Evolutionary conservation across 2,113 vertebrate genomes (phyloP).

Genomic region (Sturnira hondurensis): DNA sequence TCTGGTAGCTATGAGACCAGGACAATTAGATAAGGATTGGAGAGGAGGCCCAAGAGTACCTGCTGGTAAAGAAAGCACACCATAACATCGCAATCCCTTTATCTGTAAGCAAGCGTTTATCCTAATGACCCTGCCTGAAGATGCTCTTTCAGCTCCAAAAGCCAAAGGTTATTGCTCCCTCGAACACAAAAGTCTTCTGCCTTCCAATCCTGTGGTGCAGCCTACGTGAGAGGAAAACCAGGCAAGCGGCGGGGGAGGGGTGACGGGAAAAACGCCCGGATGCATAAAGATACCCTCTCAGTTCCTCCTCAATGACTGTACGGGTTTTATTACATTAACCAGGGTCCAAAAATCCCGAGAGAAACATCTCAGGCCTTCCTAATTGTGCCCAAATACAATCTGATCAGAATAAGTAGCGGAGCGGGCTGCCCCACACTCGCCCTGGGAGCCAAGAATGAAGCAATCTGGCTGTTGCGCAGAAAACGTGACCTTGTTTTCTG

Average conservation of each 20-base stretch:
- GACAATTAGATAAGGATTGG: not conserved
- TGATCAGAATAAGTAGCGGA: not conserved
- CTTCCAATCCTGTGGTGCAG: not conserved
- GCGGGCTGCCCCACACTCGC: not conserved
- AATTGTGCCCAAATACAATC: not conserved
- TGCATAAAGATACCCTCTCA: slow-evolving; percentile 16
- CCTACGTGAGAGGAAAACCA: not conserved
- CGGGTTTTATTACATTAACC: not conserved
- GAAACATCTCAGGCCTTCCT: not conserved
- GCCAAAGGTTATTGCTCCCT: not conserved
- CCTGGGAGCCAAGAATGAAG: slow-evolving; percentile 35
- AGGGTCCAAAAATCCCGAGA: not conserved
- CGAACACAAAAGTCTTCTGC: not conserved
- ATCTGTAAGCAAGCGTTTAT: not conserved
- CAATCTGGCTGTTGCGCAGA: slow-evolving; percentile 33
- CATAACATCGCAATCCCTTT: not conserved
- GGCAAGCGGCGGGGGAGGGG: not conserved
- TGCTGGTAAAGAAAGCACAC: not conserved
- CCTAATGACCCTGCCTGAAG: not conserved
- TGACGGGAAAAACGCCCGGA: slow-evolving; percentile 48
- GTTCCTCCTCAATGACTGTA: not conserved
- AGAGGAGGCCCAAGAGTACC: not conserved
- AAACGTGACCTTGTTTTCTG: slow-evolving; percentile 74
- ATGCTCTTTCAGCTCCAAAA: not conserved
- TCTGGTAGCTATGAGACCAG: not conserved